Evolutionary conservation across 2,113 vertebrate species (phyloP).

Genomic region (Ia io): DNA sequence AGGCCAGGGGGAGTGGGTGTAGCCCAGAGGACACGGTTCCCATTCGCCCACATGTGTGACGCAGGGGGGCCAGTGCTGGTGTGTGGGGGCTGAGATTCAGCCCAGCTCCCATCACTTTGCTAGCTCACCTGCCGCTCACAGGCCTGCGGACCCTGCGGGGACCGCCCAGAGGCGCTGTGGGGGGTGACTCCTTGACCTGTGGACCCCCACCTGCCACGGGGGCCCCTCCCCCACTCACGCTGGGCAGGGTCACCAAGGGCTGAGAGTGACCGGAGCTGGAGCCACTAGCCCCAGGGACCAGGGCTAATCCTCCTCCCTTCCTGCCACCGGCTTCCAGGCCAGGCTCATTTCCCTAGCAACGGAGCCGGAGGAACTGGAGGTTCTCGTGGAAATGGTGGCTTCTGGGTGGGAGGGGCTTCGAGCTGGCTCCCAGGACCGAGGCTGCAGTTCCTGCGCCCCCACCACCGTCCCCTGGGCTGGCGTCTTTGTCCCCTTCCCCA

Average conservation of each 20-base stretch:
- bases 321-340: background rate
- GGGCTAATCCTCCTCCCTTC: background rate
- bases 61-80: rapidly evolving
- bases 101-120: background rate
- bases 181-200: no score
- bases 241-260: background rate
- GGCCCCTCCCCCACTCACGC: background rate
- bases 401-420: background rate
- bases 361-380: background rate
- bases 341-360: conserved; percentile 6
- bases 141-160: background rate
- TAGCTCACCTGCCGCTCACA: background rate
- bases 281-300: background rate
- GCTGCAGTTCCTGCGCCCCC: background rate
- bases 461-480: background rate
- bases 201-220: background rate
- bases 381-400: background rate
- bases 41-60: rapidly evolving
- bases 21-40: background rate
- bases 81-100: background rate
- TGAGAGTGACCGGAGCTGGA: background rate
- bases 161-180: background rate
- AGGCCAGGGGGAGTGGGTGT: rapidly evolving
- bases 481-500: background rate
- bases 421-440: background rate